Base-by-base conservation (phyloP, 2,888 invertebrate species). In the Diarsia mendica region DNA sequence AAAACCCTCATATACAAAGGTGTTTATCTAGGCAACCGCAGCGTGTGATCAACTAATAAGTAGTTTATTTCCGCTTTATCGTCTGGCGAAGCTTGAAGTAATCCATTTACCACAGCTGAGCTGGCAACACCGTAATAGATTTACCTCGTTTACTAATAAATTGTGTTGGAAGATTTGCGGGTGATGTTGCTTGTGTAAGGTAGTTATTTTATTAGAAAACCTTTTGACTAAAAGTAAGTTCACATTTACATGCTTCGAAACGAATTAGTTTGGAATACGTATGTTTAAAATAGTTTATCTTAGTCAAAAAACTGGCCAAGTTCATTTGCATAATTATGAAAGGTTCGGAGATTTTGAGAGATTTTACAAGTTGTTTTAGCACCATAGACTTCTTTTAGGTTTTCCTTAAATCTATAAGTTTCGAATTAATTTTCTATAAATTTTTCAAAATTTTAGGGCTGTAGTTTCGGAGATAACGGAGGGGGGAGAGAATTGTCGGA, bases 51-150 rank as follows among this genome's bases (percentile, higher is more conserved):
- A 53, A 73, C 68, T 76, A 83, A 79, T 83, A 83, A 83, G 80
- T 73, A 71, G 65, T 71, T 83, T 76, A 79, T 71, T 76, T 67
- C 75, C 64, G 58, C 73, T 83, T 79, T 76, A 83, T 74, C 63
- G 83, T 76, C 83, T 71, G 63, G 82, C 73, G 75, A 79, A 83
- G 83, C 83, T 61, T 79, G 73, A 79, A 76, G 83, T 83, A 83
- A 83, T 83, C 83, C 76, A 83, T 83, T 83, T 83, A 76, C 83
- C 80, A 72, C 72, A 83, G 83, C 80, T 69, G 80, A 76, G 83
- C 71, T 76, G 49, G 80, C 70, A 71, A 79, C 82, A 76, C 80
- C 82, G 72, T 83, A 79, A 82, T 82, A 82, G 75, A 83, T 83
- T 82, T 79, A 79, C 72, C 80, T 72, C 39, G 70, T 79, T 83